A percentile compares a stretch with the other conserved stretches of the same genome.
phyloP scores from a whole-genome alignment of 2,888 invertebrate genomes.

The Cataglyphis cursor region DNA sequence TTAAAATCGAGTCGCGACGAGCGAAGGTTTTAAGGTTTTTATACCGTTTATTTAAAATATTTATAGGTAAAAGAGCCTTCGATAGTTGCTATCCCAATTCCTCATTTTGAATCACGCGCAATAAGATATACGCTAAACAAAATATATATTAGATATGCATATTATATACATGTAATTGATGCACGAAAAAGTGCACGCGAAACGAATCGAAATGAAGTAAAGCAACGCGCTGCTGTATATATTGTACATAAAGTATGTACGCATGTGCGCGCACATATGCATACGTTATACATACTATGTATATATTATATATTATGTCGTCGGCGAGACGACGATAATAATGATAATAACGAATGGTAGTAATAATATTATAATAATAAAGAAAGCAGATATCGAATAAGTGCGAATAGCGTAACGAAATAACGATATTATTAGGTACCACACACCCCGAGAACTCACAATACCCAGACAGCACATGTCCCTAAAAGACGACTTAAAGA shows the following conservation, averaged over 20 bases:
- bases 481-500: no score
- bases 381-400: constrained; percentile 65
- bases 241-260: constrained; percentile 56
- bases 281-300: constrained; percentile 50
- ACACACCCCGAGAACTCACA: constrained; percentile 61
- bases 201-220: constrained; percentile 27
- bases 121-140: constrained; percentile 41
- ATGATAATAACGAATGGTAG: constrained; percentile 46
- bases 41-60: constrained; percentile 10
- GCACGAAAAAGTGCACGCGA: constrained; percentile 2
- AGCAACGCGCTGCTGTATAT: constrained; percentile 34
- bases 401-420: constrained; percentile 64
- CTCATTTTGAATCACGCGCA: constrained; percentile 49
- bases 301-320: constrained; percentile 56
- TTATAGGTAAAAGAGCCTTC: constrained; percentile 12
- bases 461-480: constrained; percentile 24
- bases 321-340: constrained; percentile 50
- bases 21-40: background rate
- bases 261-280: constrained; percentile 20
- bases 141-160: constrained; percentile 7
- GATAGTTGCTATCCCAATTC: constrained; percentile 6
- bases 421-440: constrained; percentile 73
- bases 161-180: constrained; percentile 12
- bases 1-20: background rate
- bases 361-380: constrained; percentile 44